Base-by-base conservation (phyloP, 2,888 invertebrate species). In the Leptopilina drosophilae region DNA sequence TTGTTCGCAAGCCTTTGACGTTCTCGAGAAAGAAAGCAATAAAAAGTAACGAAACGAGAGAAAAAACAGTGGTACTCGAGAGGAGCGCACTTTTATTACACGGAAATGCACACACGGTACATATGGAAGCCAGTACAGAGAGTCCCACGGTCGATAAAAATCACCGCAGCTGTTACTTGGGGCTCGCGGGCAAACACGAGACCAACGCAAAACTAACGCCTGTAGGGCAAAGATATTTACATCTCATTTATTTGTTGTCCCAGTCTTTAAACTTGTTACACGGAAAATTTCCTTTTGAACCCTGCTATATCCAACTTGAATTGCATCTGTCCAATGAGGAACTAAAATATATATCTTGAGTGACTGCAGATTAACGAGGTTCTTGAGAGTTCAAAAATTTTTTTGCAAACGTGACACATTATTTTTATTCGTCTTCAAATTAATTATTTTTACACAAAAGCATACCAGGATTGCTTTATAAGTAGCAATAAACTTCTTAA, bases 71-170 rank as follows among this genome's bases (percentile, higher is more conserved):
- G 8, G 69, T 59, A 46, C 53, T 12, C 62, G 49, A 46, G 80
- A 82, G 83, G 85, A 84, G 73, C 76, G 53, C 77, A 79, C 75
- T 82, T 82, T 83, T 81, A 83, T 80, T 80, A 82, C 82, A 80
- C 82, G 82, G 83, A 85, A 84, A 85, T 83, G 79, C 65, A 64
- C 67, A 33, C 69, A 65, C n/a, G 64, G 69, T 66, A 64, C 80
- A 82, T 80, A 77, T 84, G 84, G 49, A 46, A 77, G 66, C 76
- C 62, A 78, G 73, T 80, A 46, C 40, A 82, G 69, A 69, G 77
- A 85, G 85, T 88, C 88, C 85, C 87, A 88, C 87, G 88, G 85
- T 87, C 82, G 81, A 82, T 84, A 85, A 85, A 86, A 88, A 87
- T 87, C 83, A 84, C 77, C 78, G 80, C 87, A 86, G 85, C 85